Evolutionary conservation across 1,140 invertebrate genomes (phyloP), one percentile per base, ranked within the genome.

Genomic region (Pararge aegeria): DNA sequence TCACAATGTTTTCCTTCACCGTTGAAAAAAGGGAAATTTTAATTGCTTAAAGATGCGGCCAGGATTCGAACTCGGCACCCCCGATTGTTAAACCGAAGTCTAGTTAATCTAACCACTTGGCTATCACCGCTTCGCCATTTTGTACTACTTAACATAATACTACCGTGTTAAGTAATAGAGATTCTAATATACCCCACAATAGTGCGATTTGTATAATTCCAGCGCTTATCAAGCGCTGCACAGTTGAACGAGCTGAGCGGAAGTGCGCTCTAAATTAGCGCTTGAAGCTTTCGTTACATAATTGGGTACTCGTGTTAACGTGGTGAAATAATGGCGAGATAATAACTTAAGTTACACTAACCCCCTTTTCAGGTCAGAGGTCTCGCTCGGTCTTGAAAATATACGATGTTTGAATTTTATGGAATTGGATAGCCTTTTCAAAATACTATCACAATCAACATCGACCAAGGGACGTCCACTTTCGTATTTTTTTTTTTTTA

Each of bases 281-380:
- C 51, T 53, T 19, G 34, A 40, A 53, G 27, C 51, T 34, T 21
- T 30, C 51, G 30, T 40, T 53, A 53, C 51, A 53, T 53, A 53
- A 53, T 53, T 53, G 34, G 51, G 51, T 53, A 24, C 30, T 53
- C 34, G 51, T 53, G 51, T 53, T 53, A 53, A 53, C 51, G 51
- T 15, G 51, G 51, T 40, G 27, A 53, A 40, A 38, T 38, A 53
- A 53, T 53, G 19, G 46, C 12, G 46, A 20, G 20, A 49, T 24
- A 49, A 49, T 16, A 27, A 49, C 15, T 49, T 24, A 29, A 27
- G n/a, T 49, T 49, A 29, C n/a, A 27, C n/a, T 15, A 49, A 49
- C 46, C 24, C 29, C 21, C 13, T 37, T 34, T 51, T 18, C 27
- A 27, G 13, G 42, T 46, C 16, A 12, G 46, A 49, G 10, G 15